Base-by-base conservation (phyloP, 2,797 vertebrate genomes). In the Discoglossus pictus region DNA sequence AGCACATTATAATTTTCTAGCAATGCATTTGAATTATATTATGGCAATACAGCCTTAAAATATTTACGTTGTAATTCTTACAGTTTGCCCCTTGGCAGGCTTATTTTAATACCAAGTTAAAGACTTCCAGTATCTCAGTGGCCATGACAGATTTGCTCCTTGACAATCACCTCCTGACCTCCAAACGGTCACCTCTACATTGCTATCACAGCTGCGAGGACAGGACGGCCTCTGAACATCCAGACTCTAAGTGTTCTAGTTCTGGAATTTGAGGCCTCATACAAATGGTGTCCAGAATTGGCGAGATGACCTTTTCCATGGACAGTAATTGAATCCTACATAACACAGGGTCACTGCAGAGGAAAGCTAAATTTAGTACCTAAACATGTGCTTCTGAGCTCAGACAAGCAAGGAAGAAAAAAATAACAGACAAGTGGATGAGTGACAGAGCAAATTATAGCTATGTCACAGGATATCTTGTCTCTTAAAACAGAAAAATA, bases 331-430 rank as follows among this genome's bases (percentile, higher is more conserved):
- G 4, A 58, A 70, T 70, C 60, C 42, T 17, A 47, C 23, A 56
- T 35, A 63, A 56, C 67, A 63, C 18, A 6, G 25, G 67, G 67
- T 50, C 59, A 48, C 25, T 12, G 51, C 17, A 12, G 43, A 63
- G 43, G 34, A 17, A 46, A 6, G 23, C 52, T 51, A 63, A 58
- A 70, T 27, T 70, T 70, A 70, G 68, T 16, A 8, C 11, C 18
- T 9, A 7, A 55, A 53, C 52, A 56, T 70, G 68, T 70, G 68
- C 21, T 25, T 15, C 12, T 56, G 60, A 50, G 25, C 51, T 63
- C 50, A 38, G 20, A 27, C 23, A 70, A n/a, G n/a, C 15, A 12
- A 4, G 7, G 24, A 9, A 36, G 44, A 12, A 20, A 31, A 36
- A 13, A 12, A 12, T 24, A 12, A 54, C 12, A 18, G 6, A 27